Percentiles rank a stretch among this genome's conserved stretches.
These are phyloP conservation scores for Apamea crenata DNA, from an alignment of 2,888 invertebrate species.

Conservation along the genomic window DNA sequence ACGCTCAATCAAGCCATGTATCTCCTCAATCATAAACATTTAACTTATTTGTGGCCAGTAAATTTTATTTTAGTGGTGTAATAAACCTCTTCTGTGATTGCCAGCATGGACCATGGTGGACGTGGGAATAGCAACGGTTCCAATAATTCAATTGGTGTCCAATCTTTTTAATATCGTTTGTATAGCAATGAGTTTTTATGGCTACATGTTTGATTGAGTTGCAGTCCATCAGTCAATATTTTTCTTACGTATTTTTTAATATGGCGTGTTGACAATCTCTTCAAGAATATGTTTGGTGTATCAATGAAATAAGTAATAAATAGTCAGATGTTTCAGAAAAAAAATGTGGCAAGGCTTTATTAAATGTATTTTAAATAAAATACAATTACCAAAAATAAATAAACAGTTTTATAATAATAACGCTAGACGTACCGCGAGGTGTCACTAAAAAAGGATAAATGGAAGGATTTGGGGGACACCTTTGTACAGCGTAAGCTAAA, in stretches of 20 bases:
- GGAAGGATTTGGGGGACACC: neutral
- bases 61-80: conserved; percentile 62
- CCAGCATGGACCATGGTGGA: conserved; percentile 32
- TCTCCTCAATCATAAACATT: conserved; percentile 63
- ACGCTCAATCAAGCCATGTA: conserved; percentile 63
- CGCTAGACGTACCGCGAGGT: neutral
- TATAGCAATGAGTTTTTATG: conserved; percentile 32
- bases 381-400: neutral
- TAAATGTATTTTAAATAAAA: neutral
- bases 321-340: neutral
- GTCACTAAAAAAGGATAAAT: neutral
- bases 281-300: neutral
- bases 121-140: conserved; percentile 54
- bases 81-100: conserved; percentile 62
- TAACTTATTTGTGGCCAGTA: conserved; percentile 61
- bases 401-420: neutral
- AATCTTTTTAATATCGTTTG: conserved; percentile 47
- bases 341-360: neutral
- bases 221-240: neutral
- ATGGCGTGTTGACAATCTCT: neutral
- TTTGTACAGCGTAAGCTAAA: too few species aligned
- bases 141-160: conserved; percentile 40
- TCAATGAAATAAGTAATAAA: neutral
- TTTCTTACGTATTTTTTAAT: neutral
- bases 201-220: conserved; percentile 18